Base-by-base conservation (phyloP, 2,113 vertebrate genomes). In the Zosterops borbonicus region DNA sequence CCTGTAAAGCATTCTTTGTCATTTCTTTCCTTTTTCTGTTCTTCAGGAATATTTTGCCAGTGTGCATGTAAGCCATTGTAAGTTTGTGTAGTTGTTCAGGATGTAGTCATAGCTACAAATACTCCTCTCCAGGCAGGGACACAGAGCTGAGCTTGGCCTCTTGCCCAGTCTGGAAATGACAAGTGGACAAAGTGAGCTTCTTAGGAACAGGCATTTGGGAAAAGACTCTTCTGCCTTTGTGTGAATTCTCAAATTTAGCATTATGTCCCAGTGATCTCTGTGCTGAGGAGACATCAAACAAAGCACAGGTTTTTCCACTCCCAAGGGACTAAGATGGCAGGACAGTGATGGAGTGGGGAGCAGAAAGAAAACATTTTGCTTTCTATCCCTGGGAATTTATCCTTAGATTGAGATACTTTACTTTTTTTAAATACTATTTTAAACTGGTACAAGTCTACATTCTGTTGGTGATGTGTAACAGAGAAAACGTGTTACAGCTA, bases 31-130 rank as follows among this genome's bases (percentile, higher is more conserved):
- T 62, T 87, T 69, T 24, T 55, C 19, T 63, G 14, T 55, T 77
- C 60, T 24, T 87, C 52, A 37, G 69, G 70, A 90, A 41, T 55
- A 27, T 28, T 4, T 75, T 71, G 31, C 67, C 23, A 24, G 75
- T 31, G 56, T 67, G 31, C 5, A 1, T 50, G 22, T 49, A 47
- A 69, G n/a, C 46, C 63, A 4, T 14, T 78, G 16, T 83, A 35
- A 33, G 42, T 69, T 77, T 86, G 63, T 77, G 55, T 46, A 14
- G 46, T 68, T 78, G 73, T 63, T 69, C 13, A 2, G 31, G 49
- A 10, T 21, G 78, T 92, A 94, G 88, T 70, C 75, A 92, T 90
- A 50, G 92, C 88, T 90, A 86, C 88, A 80, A 39, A 47, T 31
- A 20, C 50, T 73, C 42, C 33, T 16, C 37, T 73, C 12, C 23